Evolutionary conservation across 2,113 vertebrate species (phyloP), one percentile per base, ranked within the genome.

Genomic region (Forbesichthys agassizii): DNA sequence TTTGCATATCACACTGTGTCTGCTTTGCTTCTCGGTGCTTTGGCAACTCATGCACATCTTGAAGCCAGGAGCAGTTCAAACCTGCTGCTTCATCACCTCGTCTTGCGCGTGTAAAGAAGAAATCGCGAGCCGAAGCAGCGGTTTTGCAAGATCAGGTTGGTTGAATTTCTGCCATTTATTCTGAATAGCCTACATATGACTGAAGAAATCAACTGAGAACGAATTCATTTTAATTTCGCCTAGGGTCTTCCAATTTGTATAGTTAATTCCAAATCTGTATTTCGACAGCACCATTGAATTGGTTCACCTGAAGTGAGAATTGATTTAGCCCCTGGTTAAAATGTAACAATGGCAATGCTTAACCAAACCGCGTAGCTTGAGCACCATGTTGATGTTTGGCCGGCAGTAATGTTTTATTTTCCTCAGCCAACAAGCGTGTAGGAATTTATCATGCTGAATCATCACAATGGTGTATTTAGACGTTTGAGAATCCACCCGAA

Each of bases 11-110:
- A 27, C 61, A 18, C 68, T 14, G 60, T 61, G 67, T 48, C 66
- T 60, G 9, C 33, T 18, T 33, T 73, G 72, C 71, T 56, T 69
- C 68, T 71, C 0, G 55, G 42, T 66, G 85, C 64, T 88, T 81
- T 84, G 84, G 85, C 77, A 86, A 78, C 89, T 87, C 89, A 84
- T 87, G 84, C 84, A 88, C 86, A 79, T 84, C 75, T 74, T 46
- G 20, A 33, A 9, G 20, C 54, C 16, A 16, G 3, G 18, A 66
- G 72, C 84, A 57, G 74, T 56, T 80, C 80, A 85, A 86, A 89
- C 88, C 90, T 90, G 89, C 89, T 90, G 90, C 86, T 91, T 86
- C 91, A 90, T 89, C 89, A 88, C 69, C 85, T 82, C 88, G 75
- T 58, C 76, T 86, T 73, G 84, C 48, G 71, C 48, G 64, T 57